A percentile compares a stretch with the other conserved stretches of the same genome.
phyloP scores from a whole-genome alignment of 2,888 invertebrate species.

The Cryptocephalus primarius region DNA sequence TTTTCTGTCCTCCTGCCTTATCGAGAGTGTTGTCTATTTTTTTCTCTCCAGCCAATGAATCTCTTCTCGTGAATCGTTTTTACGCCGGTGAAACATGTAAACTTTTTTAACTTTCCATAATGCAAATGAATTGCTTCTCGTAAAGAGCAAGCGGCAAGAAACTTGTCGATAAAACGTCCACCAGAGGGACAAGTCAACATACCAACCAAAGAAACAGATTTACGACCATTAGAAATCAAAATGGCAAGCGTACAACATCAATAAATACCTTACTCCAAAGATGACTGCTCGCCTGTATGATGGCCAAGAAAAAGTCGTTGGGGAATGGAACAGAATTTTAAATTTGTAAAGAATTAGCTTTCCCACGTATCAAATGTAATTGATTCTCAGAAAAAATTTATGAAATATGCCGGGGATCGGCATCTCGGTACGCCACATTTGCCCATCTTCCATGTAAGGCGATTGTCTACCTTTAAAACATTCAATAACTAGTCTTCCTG shows the following conservation, averaged over 20 bases:
- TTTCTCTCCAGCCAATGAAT: neutral
- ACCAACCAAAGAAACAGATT: constrained; percentile 10
- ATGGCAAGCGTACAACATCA: constrained; percentile 21
- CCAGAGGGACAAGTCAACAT: too few species aligned
- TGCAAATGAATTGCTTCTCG: constrained; percentile 5
- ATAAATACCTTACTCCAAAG: constrained; percentile 25
- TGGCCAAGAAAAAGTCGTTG: constrained; percentile 12
- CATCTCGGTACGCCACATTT: constrained; percentile 7
- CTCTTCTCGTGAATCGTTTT: neutral
- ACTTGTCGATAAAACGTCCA: neutral
- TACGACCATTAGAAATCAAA: constrained; percentile 17
- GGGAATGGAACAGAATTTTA: constrained; percentile 24
- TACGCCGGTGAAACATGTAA: neutral
- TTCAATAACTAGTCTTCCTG: constrained; percentile 23
- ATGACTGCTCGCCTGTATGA: constrained; percentile 23
- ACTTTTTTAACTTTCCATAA: constrained; percentile 3
- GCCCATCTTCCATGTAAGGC: neutral
- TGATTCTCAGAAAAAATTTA: constrained; percentile 17
- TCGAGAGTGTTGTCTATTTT: too few species aligned
- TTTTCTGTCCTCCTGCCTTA: too few species aligned
- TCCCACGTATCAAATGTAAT: constrained; percentile 26
- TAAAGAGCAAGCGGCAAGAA: constrained; percentile 1
- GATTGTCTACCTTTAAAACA: constrained; percentile 4
- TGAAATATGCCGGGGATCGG: constrained; percentile 14
- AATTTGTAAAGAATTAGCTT: constrained; percentile 28